Percentiles rank a stretch among this genome's conserved stretches.
phyloP scores from a whole-genome alignment of 2,113 vertebrate species.

The Xiphophorus maculatus region DNA sequence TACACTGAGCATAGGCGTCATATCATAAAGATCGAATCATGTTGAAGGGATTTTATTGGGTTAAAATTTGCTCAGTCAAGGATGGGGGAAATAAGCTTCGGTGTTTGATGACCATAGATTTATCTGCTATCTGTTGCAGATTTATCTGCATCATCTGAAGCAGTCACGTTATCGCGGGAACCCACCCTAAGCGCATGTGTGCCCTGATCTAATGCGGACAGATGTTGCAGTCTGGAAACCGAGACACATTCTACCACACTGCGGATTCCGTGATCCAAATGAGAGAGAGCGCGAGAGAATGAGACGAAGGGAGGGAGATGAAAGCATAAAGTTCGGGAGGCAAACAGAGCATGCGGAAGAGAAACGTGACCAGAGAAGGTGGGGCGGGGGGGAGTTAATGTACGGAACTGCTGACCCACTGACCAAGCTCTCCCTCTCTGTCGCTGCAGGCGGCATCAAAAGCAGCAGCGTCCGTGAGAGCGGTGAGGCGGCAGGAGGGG shows the following conservation, averaged over 20 bases:
- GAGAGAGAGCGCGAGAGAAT: no score
- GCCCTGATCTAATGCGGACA: constrained; percentile 37
- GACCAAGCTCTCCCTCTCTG: constrained; percentile 77
- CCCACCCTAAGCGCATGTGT: constrained; percentile 37
- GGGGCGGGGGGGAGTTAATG: constrained; percentile 39
- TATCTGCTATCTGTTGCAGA: constrained; percentile 14
- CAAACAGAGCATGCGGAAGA: constrained; percentile 60
- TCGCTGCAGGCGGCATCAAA: constrained; percentile 64
- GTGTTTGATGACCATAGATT: background rate
- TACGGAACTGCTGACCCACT: constrained; percentile 81
- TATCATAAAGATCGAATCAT: constrained; percentile 4
- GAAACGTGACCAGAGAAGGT: constrained; percentile 74
- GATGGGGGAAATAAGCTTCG: constrained; percentile 7
- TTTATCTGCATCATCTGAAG: background rate
- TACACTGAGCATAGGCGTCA: background rate
- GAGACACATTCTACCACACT: constrained; percentile 29
- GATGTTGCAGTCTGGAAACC: constrained; percentile 49
- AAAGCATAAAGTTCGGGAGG: background rate
- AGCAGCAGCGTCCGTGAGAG: constrained; percentile 56
- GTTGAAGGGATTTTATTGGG: background rate
- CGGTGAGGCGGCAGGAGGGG: constrained; percentile 15
- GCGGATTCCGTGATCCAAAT: constrained; percentile 26
- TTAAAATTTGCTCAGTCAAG: background rate
- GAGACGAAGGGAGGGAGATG: background rate
- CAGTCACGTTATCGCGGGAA: constrained; percentile 57